Evolutionary conservation across 2,113 vertebrate genomes (phyloP), one percentile per base, ranked within the genome.

Genomic region (Artemisiospiza belli): DNA sequence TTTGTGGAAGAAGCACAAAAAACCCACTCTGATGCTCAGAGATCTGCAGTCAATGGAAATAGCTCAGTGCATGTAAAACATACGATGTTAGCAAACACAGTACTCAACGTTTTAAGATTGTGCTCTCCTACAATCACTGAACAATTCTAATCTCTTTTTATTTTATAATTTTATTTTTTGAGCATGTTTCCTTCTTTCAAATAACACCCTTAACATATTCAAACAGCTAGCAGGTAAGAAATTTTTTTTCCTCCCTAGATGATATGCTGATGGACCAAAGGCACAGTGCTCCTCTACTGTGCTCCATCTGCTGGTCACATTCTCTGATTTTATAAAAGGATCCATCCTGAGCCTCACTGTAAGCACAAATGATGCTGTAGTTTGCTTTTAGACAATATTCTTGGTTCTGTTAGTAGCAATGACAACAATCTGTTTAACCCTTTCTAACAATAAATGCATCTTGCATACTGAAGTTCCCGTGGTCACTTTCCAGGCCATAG

Each of bases 1-100:
- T 78, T 75, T 94, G 20, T 64, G 54, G 67, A 90, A 82, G 54
- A 74, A 41, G 35, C 21, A 85, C 20, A 82, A 30, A 87, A 92
- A 87, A 76, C 9, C 13, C 23, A 57, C 7, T 54, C 25, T 39
- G 54, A 58, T 37, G 57, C 24, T 67, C 54, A 25, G 30, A 44
- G n/a, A 44, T n/a, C 20, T 76, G 22, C 25, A 79, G 27, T 41
- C 18, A 66, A 33, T 61, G 20, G 24, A 85, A 93, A 79, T 9
- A 31, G 11, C 23, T 76, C 5, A 6, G 41, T 27, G 33, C 2
- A 2, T 39, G 41, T 61, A 41, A 92, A 90, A 72, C 5, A 10
- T 20, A 59, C 30, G 4, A 47, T 28, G 10, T 55, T 43, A 66
- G 21, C 49, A 86, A 92, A 69, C 10, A 43, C 4, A 11, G 41